Evolutionary conservation across 2,888 invertebrate genomes (phyloP).

Genomic region (Tuberolachnus salignus): DNA sequence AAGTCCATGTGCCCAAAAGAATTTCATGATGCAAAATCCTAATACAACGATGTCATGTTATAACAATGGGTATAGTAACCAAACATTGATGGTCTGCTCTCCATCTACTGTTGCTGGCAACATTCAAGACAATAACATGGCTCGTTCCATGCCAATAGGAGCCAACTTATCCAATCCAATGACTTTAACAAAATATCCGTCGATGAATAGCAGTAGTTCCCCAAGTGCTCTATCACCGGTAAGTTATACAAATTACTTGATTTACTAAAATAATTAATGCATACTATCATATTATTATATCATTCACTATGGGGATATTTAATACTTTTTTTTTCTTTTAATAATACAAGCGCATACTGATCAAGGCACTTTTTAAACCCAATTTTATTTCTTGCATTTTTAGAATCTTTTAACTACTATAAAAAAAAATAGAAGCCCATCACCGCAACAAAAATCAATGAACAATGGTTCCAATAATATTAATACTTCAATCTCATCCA

Average conservation of each 20-base stretch:
- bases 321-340: no score
- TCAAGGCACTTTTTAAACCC: no score
- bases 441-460: conserved; percentile 32
- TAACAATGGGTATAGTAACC: conserved; percentile 26
- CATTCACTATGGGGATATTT: no score
- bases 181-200: conserved; percentile 41
- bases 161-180: conserved; percentile 27
- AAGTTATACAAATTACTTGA: neutral
- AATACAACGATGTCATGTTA: neutral
- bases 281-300: no score
- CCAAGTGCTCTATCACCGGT: conserved; percentile 32
- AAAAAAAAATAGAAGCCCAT: conserved; percentile 41
- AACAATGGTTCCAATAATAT: conserved; percentile 4
- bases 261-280: no score
- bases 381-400: neutral
- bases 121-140: conserved; percentile 30
- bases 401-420: conserved; percentile 36
- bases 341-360: no score
- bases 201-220: conserved; percentile 26
- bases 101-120: conserved; percentile 25
- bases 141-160: conserved; percentile 12
- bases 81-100: conserved; percentile 49
- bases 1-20: conserved; percentile 20
- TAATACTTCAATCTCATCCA: conserved; percentile 26
- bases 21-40: conserved; percentile 42